phyloP scores from a whole-genome alignment of 2,888 invertebrate species.

The Drosophila nigricruria region DNA sequence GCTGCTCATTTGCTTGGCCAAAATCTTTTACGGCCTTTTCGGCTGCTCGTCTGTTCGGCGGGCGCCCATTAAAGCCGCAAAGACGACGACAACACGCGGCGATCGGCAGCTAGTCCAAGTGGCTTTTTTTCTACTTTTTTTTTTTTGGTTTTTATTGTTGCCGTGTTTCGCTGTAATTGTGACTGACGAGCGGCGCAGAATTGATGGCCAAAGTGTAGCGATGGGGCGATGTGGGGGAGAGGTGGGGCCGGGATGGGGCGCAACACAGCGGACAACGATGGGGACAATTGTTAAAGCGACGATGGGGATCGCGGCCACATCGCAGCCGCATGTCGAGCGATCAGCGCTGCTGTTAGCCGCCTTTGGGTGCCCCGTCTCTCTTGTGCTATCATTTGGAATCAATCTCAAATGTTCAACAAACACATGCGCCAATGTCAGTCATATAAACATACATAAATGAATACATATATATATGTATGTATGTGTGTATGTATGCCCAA shows the following conservation, averaged over 20 bases:
- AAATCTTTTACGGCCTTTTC: slow-evolving; percentile 69
- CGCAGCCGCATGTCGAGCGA: slow-evolving; percentile 19
- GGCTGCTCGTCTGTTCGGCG: slow-evolving; percentile 31
- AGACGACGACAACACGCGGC: slow-evolving; percentile 61
- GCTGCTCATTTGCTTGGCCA: slow-evolving; percentile 65
- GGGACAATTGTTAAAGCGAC: slow-evolving; percentile 67
- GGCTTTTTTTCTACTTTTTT: slow-evolving; percentile 13
- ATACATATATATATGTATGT: not conserved
- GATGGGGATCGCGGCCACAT: slow-evolving; percentile 36
- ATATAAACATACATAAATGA: slow-evolving; percentile 14
- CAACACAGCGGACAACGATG: slow-evolving; percentile 25
- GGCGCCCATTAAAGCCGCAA: slow-evolving; percentile 45
- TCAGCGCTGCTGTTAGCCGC: slow-evolving; percentile 18
- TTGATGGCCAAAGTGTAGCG: slow-evolving; percentile 48
- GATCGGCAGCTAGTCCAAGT: slow-evolving; percentile 64
- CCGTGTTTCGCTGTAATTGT: slow-evolving; percentile 41
- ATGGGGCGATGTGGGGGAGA: not conserved
- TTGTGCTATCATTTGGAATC: slow-evolving; percentile 61
- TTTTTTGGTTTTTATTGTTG: slow-evolving; percentile 23
- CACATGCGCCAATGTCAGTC: slow-evolving; percentile 55
- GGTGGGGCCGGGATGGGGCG: not conserved
- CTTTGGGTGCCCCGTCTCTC: slow-evolving; percentile 41
- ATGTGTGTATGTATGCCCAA: too few species aligned
- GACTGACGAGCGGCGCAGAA: slow-evolving; percentile 45
- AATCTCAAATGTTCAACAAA: slow-evolving; percentile 60